Conservation (phyloP, 2,888 invertebrate genomes). For the Molorchus minor region DNA sequence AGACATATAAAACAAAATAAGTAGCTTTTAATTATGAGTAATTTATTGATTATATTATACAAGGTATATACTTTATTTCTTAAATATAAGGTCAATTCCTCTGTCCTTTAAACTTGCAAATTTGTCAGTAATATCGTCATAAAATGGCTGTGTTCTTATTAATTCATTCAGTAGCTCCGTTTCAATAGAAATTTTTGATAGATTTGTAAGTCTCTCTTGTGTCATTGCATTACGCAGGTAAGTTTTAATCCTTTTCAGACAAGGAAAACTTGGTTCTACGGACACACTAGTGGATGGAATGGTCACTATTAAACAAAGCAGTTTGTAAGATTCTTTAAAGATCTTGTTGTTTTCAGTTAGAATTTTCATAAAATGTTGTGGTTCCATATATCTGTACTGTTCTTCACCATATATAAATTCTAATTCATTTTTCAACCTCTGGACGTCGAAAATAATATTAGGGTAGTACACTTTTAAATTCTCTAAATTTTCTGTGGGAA, state of each 20-base stretch:
- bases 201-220: conserved; percentile 15
- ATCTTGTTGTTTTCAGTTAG: conserved; percentile 7
- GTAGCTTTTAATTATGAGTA: too few species aligned
- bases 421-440: conserved; percentile 22
- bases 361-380: background rate
- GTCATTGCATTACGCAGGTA: conserved; percentile 17
- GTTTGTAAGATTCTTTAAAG: conserved; percentile 23
- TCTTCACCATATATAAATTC: conserved; percentile 26
- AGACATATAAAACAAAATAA: too few species aligned
- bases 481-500: conserved; percentile 10
- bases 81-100: conserved; percentile 25
- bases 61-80: too few species aligned
- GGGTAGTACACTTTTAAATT: conserved; percentile 16
- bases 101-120: conserved; percentile 37
- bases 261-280: conserved; percentile 27
- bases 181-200: conserved; percentile 35
- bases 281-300: conserved; percentile 33
- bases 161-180: conserved; percentile 30
- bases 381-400: conserved; percentile 16
- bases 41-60: too few species aligned
- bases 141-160: conserved; percentile 29
- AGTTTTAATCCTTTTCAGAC: conserved; percentile 29
- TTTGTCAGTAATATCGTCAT: conserved; percentile 40
- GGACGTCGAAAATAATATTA: conserved; percentile 14
- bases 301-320: conserved; percentile 28